Percentiles rank a stretch among this genome's conserved stretches.
These are phyloP conservation scores for Syncerus caffer DNA, from an alignment of 2,797 vertebrate species.

Conservation along the genomic window DNA sequence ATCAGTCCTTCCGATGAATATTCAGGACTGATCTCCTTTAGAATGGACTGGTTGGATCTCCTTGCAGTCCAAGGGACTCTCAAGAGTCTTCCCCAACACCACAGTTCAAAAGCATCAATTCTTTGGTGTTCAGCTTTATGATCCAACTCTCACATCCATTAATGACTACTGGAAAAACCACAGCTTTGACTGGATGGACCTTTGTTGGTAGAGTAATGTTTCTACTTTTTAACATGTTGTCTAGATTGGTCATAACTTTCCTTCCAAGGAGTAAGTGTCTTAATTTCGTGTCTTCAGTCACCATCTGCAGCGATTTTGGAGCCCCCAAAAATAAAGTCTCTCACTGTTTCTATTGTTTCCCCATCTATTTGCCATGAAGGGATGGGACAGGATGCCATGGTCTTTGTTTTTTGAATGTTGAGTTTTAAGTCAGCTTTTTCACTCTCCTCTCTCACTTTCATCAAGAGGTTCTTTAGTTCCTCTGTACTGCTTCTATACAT, in stretches of 20 bases:
- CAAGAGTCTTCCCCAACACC: not conserved
- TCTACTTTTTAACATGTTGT: not conserved
- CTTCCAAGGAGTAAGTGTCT: not conserved
- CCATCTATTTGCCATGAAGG: not conserved
- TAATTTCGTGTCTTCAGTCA: not conserved
- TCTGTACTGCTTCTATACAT: not conserved
- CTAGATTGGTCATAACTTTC: not conserved
- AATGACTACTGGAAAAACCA: not conserved
- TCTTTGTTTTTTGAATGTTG: not conserved
- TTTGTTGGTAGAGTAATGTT: not conserved
- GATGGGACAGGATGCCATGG: not conserved
- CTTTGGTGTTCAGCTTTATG: fast-evolving
- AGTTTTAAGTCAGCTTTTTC: not conserved
- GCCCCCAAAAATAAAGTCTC: not conserved
- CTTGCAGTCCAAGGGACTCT: not conserved
- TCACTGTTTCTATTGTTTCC: not conserved
- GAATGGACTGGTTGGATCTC: not conserved
- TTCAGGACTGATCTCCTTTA: not conserved
- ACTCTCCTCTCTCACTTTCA: not conserved
- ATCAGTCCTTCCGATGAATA: not conserved
- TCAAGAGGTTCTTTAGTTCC: not conserved
- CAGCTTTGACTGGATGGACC: not conserved
- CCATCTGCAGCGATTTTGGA: not conserved
- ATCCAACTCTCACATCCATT: not conserved
- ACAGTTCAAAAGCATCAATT: not conserved